Percentiles rank a stretch among this genome's conserved stretches.
phyloP scores from a whole-genome alignment of 2,113 vertebrate species.

The Rhinoderma darwinii region DNA sequence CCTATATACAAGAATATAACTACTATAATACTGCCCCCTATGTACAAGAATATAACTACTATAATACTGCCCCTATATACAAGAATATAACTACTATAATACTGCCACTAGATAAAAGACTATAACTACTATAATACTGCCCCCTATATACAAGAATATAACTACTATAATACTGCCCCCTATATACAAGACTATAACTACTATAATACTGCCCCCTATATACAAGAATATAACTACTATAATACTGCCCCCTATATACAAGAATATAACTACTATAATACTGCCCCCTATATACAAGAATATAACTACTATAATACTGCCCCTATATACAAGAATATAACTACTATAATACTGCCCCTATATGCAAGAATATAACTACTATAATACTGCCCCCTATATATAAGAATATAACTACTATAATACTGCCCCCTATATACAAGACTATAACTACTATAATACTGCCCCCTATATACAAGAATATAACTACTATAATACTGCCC shows the following conservation, averaged over 20 bases:
- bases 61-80: not conserved
- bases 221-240: slow-evolving; percentile 5
- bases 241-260: too few species aligned
- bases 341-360: slow-evolving; percentile 1
- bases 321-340: not conserved
- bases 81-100: too few species aligned
- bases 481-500: too few species aligned
- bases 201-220: not conserved
- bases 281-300: too few species aligned
- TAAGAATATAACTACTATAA: slow-evolving; percentile 10
- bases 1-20: not conserved
- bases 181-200: not conserved
- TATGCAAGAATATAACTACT: slow-evolving; percentile 3
- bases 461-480: too few species aligned
- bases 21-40: not conserved
- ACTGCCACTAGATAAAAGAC: too few species aligned
- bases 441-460: slow-evolving; percentile 13
- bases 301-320: too few species aligned
- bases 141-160: too few species aligned
- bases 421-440: not conserved
- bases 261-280: too few species aligned
- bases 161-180: too few species aligned
- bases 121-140: too few species aligned
- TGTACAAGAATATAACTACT: slow-evolving; percentile 1
- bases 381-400: slow-evolving; percentile 2